Percentiles rank a stretch among this genome's conserved stretches.
Conservation (phyloP, 1,140 invertebrate genomes). For the Solenopsis invicta region DNA sequence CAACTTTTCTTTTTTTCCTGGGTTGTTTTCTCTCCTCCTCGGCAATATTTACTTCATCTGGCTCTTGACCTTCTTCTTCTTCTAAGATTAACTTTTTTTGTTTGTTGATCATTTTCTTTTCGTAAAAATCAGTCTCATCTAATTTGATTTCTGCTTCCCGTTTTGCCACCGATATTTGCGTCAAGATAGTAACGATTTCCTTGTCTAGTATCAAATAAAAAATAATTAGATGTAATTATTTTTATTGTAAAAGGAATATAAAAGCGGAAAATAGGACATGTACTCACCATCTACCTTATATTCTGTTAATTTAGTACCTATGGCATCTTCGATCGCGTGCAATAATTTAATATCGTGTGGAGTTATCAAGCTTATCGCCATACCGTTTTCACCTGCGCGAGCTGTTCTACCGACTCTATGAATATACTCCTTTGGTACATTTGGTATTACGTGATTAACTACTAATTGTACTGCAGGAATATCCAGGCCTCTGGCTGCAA, state of each 20-base stretch:
- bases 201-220: slow-evolving; percentile 89
- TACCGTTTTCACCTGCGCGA: slow-evolving; percentile 94
- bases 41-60: slow-evolving; percentile 89
- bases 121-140: slow-evolving; percentile 97
- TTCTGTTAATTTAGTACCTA: slow-evolving; percentile 95
- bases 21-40: slow-evolving; percentile 65
- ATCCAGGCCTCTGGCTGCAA: slow-evolving; percentile 97
- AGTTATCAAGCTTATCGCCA: slow-evolving; percentile 96
- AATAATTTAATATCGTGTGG: slow-evolving; percentile 96
- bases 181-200: slow-evolving; percentile 95
- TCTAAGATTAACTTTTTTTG: slow-evolving; percentile 95
- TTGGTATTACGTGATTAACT: slow-evolving; percentile 97
- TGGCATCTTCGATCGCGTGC: slow-evolving; percentile 94
- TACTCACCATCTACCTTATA: slow-evolving; percentile 93
- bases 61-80: slow-evolving; percentile 89
- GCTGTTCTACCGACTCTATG: slow-evolving; percentile 99
- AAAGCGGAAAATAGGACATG: not conserved
- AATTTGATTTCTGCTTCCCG: slow-evolving; percentile 96
- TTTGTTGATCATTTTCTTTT: slow-evolving; percentile 95
- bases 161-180: slow-evolving; percentile 96
- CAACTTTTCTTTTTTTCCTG: slow-evolving; percentile 45
- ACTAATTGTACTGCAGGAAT: slow-evolving; percentile 96
- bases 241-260: not conserved
- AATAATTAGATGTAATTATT: slow-evolving; percentile 33
- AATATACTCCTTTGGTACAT: slow-evolving; percentile 97